Evolutionary conservation across 2,113 vertebrate genomes (phyloP).

Genomic region (Harpagus bidentatus): DNA sequence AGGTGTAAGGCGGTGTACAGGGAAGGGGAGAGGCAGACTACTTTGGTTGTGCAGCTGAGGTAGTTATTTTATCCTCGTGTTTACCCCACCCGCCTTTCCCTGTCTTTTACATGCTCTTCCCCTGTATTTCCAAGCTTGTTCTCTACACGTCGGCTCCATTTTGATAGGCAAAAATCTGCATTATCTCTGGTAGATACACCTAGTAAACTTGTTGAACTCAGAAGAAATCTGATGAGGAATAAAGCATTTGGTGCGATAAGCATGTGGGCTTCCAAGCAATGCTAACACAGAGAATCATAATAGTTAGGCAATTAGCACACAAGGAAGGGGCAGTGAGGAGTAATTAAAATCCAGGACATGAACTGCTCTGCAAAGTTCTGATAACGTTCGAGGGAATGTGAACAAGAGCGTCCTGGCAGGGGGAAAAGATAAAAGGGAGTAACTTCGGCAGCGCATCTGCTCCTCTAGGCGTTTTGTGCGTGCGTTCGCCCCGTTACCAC

Average conservation of each 20-base stretch:
- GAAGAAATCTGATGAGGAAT: background rate
- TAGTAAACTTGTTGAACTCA: background rate
- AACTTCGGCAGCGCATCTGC: fast-evolving
- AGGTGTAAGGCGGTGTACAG: fast-evolving
- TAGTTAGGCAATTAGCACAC: background rate
- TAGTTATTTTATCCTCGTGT: background rate
- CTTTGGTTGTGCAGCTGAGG: background rate
- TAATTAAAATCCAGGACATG: background rate
- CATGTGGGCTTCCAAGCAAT: background rate
- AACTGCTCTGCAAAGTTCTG: background rate
- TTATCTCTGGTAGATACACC: background rate
- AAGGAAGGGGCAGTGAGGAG: background rate
- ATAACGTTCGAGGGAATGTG: background rate
- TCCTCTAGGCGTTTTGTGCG: background rate
- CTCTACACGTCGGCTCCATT: background rate
- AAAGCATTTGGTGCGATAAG: background rate
- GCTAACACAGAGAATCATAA: too few relatives aligned
- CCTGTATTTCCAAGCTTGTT: background rate
- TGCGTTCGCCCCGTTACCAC: background rate
- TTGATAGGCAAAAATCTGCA: too few relatives aligned
- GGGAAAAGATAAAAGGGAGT: background rate
- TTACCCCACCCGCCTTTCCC: background rate
- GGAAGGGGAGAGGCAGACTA: too few relatives aligned
- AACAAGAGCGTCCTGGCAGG: background rate
- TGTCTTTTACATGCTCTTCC: fast-evolving